Percentiles rank a stretch among this genome's conserved stretches.
These are phyloP conservation scores for Heloderma charlesbogerti DNA, from an alignment of 2,113 vertebrate genomes.

Conservation along the genomic window DNA sequence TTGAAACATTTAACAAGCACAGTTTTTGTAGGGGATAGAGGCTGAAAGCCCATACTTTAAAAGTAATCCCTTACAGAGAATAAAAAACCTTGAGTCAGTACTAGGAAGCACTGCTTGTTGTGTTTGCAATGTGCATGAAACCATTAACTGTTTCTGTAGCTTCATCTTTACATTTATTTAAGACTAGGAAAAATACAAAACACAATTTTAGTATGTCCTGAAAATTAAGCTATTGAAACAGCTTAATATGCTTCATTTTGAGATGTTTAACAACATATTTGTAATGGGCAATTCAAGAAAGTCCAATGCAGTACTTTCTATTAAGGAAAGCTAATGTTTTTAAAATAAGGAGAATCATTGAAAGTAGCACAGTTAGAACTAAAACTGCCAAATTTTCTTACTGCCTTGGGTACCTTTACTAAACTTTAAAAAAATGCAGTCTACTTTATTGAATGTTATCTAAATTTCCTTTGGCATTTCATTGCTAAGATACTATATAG, in stretches of 20 bases:
- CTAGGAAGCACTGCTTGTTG: background rate
- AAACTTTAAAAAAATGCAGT: background rate
- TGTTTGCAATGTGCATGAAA: background rate
- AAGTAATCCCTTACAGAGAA: background rate
- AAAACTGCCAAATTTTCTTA: background rate
- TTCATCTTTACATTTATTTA: slow-evolving; percentile 9
- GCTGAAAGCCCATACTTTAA: background rate
- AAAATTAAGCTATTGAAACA: background rate
- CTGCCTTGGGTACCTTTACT: background rate
- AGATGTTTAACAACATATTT: background rate
- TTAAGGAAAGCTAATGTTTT: background rate
- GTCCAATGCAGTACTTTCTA: background rate
- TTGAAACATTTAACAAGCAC: background rate
- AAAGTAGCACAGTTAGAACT: background rate
- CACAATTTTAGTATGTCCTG: background rate
- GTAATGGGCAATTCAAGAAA: background rate
- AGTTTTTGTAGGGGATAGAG: background rate
- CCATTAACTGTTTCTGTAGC: background rate
- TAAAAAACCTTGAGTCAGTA: background rate
- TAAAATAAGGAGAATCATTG: background rate
- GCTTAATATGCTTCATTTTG: background rate
- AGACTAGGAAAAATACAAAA: background rate
- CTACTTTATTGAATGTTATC: background rate
- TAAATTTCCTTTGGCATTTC: background rate
- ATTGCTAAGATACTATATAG: background rate